Evolutionary conservation across 1,140 invertebrate species (phyloP).

Genomic region (Drosophila pseudoananassae): DNA sequence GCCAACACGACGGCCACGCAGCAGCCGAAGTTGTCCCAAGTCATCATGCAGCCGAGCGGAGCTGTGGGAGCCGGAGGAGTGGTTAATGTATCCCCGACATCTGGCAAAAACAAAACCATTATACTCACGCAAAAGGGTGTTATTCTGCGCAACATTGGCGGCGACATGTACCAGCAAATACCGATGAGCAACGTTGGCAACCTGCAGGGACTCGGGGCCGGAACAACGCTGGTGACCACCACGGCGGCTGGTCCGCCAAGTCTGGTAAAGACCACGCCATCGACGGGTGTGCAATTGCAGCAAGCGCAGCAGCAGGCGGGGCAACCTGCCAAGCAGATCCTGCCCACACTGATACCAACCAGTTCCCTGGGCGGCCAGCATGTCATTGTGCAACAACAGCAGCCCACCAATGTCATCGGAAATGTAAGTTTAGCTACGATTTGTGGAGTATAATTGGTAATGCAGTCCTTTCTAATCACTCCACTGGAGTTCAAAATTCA

Average conservation of each 20-base stretch:
- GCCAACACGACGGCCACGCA: conserved; percentile 81
- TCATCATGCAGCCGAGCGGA: conserved; percentile 69
- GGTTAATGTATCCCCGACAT: conserved; percentile 61
- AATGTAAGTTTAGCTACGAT: conserved; percentile 55
- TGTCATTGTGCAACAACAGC: conserved; percentile 76
- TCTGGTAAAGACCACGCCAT: conserved; percentile 72
- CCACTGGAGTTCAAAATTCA: neutral
- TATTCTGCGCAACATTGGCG: conserved; percentile 80
- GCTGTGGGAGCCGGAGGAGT: conserved; percentile 45
- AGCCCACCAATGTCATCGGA: conserved; percentile 72
- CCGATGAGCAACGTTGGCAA: conserved; percentile 79
- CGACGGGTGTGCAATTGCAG: conserved; percentile 47
- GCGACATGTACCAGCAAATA: conserved; percentile 83
- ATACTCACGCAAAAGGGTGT: conserved; percentile 83
- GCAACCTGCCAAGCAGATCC: conserved; percentile 67
- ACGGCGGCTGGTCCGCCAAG: conserved; percentile 77
- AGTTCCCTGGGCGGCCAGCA: conserved; percentile 70
- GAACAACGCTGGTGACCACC: conserved; percentile 77
- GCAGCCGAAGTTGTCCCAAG: conserved; percentile 78
- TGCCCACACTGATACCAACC: conserved; percentile 79
- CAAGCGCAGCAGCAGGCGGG: conserved; percentile 49
- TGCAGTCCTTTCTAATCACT: neutral
- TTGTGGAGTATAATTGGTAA: neutral
- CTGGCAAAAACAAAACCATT: conserved; percentile 80
- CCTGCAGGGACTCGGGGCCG: conserved; percentile 58